Evolutionary conservation across 2,113 vertebrate species (phyloP).

Genomic region (Pedionomus torquatus): DNA sequence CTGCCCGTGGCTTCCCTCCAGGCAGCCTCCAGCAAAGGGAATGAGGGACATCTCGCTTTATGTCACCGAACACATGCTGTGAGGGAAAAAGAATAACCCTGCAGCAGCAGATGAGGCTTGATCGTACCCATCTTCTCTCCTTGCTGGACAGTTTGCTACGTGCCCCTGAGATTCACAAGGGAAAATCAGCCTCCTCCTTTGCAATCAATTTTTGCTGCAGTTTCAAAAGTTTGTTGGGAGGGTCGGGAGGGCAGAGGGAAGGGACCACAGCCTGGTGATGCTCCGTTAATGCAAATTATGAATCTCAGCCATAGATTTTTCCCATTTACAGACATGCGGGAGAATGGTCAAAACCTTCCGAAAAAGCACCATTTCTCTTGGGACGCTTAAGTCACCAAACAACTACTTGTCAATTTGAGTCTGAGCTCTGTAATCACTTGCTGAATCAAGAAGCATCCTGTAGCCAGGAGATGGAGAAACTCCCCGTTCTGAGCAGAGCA

Average conservation of each 20-base stretch:
- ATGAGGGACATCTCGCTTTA: background rate
- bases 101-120: background rate
- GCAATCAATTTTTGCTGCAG: background rate
- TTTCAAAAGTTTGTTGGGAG: background rate
- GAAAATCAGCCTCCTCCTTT: background rate
- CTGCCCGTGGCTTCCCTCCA: background rate
- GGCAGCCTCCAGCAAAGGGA: background rate
- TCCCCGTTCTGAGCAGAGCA: background rate
- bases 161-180: background rate
- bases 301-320: background rate
- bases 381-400: background rate
- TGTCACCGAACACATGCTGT: background rate
- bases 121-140: background rate
- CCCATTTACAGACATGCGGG: background rate
- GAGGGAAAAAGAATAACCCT: background rate
- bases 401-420: background rate
- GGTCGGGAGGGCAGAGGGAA: background rate
- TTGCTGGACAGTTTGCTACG: background rate
- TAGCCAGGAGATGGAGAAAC: background rate
- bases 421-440: background rate
- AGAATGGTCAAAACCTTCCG: background rate
- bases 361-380: background rate
- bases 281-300: background rate
- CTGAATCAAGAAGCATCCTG: background rate
- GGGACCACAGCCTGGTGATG: background rate